Evolutionary conservation across 2,113 vertebrate species (phyloP).

Genomic region (Microtus pennsylvanicus): DNA sequence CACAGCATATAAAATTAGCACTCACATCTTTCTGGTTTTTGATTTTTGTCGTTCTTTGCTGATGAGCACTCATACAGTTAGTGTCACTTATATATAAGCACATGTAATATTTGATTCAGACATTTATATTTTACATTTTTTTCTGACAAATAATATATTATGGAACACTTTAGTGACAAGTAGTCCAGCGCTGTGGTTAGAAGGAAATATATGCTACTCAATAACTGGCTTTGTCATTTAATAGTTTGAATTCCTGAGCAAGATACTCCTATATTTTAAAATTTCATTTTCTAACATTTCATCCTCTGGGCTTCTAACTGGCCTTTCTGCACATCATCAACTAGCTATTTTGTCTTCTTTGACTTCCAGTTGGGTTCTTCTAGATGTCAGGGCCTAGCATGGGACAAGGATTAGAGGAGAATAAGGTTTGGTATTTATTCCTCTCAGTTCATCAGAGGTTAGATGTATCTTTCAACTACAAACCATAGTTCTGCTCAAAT

Average conservation of each 20-base stretch:
- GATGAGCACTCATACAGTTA: background rate
- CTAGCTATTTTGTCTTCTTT: background rate
- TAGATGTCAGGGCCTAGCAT: background rate
- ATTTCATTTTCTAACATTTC: conserved; percentile 32
- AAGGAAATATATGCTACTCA: conserved; percentile 3
- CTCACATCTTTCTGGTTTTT: background rate
- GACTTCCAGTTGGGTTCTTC: conserved; percentile 11
- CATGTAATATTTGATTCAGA: conserved; percentile 4
- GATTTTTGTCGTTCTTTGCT: conserved; percentile 9
- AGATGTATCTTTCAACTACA: background rate
- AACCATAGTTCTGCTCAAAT: background rate
- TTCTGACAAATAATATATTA: conserved; percentile 35
- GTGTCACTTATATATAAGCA: background rate
- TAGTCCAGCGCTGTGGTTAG: background rate
- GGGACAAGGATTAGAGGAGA: background rate
- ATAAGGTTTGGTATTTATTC: conserved; percentile 3
- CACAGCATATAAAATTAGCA: conserved; percentile 25
- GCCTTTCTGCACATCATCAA: background rate
- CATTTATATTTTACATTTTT: conserved; percentile 53
- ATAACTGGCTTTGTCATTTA: conserved; percentile 27
- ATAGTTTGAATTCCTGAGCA: background rate
- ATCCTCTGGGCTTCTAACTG: background rate
- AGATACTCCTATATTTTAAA: conserved; percentile 14
- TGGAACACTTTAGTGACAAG: background rate
- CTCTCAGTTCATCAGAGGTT: background rate